Evolutionary conservation across 2,797 vertebrate species (phyloP).

Genomic region (Amblyraja radiata): DNA sequence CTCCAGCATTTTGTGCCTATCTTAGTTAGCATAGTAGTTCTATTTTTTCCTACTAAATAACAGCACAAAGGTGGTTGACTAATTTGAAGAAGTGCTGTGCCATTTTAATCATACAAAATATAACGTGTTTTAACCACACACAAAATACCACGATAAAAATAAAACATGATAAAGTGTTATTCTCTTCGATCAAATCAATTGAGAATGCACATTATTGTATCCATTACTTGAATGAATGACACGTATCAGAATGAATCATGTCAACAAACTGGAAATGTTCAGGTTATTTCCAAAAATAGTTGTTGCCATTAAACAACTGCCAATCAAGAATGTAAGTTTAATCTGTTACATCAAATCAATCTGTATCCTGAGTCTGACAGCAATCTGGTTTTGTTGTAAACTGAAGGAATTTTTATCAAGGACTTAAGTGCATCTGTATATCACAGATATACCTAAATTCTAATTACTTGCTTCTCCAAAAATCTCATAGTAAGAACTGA

Average conservation of each 20-base stretch:
- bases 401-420: slow-evolving; percentile 3
- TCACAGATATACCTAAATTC: background rate
- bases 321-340: slow-evolving; percentile 4
- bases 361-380: background rate
- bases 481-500: background rate
- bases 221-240: background rate
- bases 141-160: background rate
- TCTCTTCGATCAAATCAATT: background rate
- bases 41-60: background rate
- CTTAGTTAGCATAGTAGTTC: background rate
- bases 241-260: background rate
- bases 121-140: background rate
- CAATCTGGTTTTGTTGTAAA: slow-evolving; percentile 13
- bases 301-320: slow-evolving; percentile 19
- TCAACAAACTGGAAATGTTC: slow-evolving; percentile 19
- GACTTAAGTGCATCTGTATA: background rate
- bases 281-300: background rate
- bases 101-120: background rate
- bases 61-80: background rate
- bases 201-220: background rate
- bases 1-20: too few species aligned
- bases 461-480: background rate
- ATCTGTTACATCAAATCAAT: background rate
- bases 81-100: background rate
- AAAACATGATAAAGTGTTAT: background rate